Evolutionary conservation across 2,888 invertebrate genomes (phyloP).

Genomic region (Gryllus longicercus): DNA sequence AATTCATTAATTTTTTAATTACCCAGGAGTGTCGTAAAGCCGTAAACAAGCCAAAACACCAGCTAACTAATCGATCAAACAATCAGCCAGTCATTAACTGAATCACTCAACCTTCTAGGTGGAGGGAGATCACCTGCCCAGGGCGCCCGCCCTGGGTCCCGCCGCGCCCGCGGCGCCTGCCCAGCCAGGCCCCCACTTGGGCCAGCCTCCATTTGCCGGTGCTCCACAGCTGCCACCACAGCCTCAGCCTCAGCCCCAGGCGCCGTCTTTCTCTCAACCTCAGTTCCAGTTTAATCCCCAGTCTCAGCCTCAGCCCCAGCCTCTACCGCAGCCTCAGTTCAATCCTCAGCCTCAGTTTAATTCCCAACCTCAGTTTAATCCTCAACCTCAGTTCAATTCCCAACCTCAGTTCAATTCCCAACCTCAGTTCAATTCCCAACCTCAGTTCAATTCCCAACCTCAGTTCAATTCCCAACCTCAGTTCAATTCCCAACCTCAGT

Average conservation of each 20-base stretch:
- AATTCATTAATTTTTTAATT: too few relatives aligned
- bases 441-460: constrained; percentile 26
- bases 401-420: constrained; percentile 20
- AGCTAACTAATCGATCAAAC: too few relatives aligned
- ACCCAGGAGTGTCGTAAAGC: too few relatives aligned
- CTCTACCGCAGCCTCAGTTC: constrained; percentile 35
- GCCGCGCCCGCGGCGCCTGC: not conserved
- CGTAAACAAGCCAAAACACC: too few relatives aligned
- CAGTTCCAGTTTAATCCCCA: not conserved
- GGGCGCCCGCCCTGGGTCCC: constrained; percentile 19
- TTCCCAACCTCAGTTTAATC: constrained; percentile 23
- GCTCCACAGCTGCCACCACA: not conserved
- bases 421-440: constrained; percentile 26
- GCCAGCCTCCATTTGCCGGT: not conserved
- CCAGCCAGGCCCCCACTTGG: not conserved
- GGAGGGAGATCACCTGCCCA: constrained; percentile 35
- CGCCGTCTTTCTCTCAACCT: not conserved
- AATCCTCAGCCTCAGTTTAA: constrained; percentile 7
- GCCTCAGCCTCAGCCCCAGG: not conserved
- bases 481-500: constrained; percentile 23
- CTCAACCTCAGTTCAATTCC: constrained; percentile 25
- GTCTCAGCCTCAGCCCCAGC: constrained; percentile 28
- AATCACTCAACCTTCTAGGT: constrained; percentile 35
- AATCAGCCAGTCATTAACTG: too few relatives aligned
- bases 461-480: not conserved